Conservation (phyloP, 2,888 invertebrate genomes). For the Prosapia bicincta region DNA sequence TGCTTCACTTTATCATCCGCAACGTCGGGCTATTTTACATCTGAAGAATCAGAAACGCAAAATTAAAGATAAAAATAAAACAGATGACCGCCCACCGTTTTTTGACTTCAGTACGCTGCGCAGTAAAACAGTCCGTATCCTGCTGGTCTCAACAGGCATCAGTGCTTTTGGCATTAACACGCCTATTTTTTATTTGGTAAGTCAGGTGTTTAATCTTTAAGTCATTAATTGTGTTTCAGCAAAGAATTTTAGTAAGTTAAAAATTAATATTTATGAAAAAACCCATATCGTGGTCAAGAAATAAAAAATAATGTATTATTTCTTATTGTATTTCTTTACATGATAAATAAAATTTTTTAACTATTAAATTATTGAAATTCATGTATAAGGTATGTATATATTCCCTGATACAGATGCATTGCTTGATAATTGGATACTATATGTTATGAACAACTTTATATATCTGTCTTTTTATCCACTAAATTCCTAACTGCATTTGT, state of each 20-base stretch:
- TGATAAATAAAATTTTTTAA: no score
- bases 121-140: slow-evolving; percentile 79
- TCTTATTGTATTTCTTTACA: no score
- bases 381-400: no score
- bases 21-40: slow-evolving; percentile 80
- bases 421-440: no score
- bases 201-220: slow-evolving; percentile 31
- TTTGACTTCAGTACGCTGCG: slow-evolving; percentile 82
- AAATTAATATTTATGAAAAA: no score
- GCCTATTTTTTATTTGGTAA: slow-evolving; percentile 75
- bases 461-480: no score
- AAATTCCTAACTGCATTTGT: no score
- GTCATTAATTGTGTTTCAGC: not conserved
- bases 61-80: slow-evolving; percentile 65
- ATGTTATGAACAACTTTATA: no score
- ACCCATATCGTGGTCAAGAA: no score
- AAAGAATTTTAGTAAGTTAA: not conserved
- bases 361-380: no score
- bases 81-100: slow-evolving; percentile 77
- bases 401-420: no score
- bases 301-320: no score
- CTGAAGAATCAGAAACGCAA: slow-evolving; percentile 84
- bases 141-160: slow-evolving; percentile 75
- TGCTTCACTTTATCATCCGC: slow-evolving; percentile 84
- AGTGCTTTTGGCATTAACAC: slow-evolving; percentile 81